phyloP scores from a whole-genome alignment of 2,888 invertebrate species.

The Danaus chrysippus region DNA sequence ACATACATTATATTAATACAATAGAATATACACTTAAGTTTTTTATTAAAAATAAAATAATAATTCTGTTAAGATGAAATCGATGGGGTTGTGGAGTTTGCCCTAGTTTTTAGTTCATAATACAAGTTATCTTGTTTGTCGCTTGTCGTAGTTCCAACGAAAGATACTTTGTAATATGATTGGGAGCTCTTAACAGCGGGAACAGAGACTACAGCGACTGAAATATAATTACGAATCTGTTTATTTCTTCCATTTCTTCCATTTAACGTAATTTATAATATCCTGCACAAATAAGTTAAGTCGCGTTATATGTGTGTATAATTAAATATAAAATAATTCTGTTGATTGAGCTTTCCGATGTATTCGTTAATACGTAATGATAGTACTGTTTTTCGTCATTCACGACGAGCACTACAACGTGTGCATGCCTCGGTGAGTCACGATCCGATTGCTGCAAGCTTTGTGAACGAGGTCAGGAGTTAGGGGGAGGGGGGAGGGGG shows the following conservation, averaged over 20 bases:
- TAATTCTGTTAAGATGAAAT: neutral
- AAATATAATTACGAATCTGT: conserved; percentile 3
- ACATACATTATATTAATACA: neutral
- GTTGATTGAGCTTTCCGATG: neutral
- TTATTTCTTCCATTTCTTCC: neutral
- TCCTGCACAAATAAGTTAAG: neutral
- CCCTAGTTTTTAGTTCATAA: conserved; percentile 20
- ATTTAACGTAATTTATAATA: neutral
- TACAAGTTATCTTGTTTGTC: conserved; percentile 22
- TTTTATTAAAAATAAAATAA: too few species aligned
- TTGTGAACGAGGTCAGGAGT: conserved; percentile 17
- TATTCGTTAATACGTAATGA: conserved; percentile 4
- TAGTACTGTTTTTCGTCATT: neutral
- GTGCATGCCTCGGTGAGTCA: conserved; percentile 2
- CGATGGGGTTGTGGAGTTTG: conserved; percentile 12
- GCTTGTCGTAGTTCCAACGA: conserved; percentile 9
- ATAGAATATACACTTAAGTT: neutral
- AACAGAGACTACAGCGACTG: neutral
- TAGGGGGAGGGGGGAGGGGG: neutral
- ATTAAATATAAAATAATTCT: neutral
- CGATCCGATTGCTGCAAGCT: conserved; percentile 16
- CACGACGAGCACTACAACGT: neutral
- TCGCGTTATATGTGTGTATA: neutral
- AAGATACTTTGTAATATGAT: conserved; percentile 17
- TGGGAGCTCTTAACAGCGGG: conserved; percentile 15